Base-by-base conservation (phyloP, 2,797 vertebrate genomes). In the Argya squamiceps region DNA sequence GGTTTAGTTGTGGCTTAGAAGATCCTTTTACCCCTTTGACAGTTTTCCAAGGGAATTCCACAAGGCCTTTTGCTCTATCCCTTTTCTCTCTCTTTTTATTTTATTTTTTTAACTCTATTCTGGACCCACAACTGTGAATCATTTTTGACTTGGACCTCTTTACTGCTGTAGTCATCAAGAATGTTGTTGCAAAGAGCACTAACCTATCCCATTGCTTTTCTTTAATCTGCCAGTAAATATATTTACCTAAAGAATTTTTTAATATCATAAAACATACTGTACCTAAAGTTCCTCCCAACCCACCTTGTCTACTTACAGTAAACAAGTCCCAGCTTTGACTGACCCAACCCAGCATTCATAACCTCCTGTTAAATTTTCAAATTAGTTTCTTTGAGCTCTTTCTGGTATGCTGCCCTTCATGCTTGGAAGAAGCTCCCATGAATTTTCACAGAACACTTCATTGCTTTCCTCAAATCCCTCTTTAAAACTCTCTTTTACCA, bases 401-500 rank as follows among this genome's bases (percentile, higher is more conserved):
- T 96, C 76, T 88, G 88, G 46, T 90, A 41, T 94, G 88, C 90
- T 79, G 65, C 80, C 90, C 58, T 70, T 92, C 93, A 92, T 95
- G 95, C 88, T 96, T 92, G 85, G 90, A 96, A 96, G 94, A 96
- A 89, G 89, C 90, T 95, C 67, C 92, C 93, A 82, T 94, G 84
- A 79, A 14, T 95, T 96, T 96, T 85, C 93, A 96, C 77, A 88
- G 67, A 93, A 87, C 94, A 92, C 95, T 90, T 96, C 92, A 97
- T 93, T 96, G 94, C 94, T 93, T 95, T 95, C 96, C 86, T 97
- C 95, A 97, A 97, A 95, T 96, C 94, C 95, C 96, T 96, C 90
- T 96, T 96, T 96, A 96, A 97, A 97, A 96, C 96, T 97, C 96
- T 97, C 93, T 96, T 97, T 97, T 97, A 96, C 94, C 95, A 97